A percentile compares a stretch with the other conserved stretches of the same genome.
Evolutionary conservation across 2,113 vertebrate genomes (phyloP).

Genomic region (Archilochus colubris): DNA sequence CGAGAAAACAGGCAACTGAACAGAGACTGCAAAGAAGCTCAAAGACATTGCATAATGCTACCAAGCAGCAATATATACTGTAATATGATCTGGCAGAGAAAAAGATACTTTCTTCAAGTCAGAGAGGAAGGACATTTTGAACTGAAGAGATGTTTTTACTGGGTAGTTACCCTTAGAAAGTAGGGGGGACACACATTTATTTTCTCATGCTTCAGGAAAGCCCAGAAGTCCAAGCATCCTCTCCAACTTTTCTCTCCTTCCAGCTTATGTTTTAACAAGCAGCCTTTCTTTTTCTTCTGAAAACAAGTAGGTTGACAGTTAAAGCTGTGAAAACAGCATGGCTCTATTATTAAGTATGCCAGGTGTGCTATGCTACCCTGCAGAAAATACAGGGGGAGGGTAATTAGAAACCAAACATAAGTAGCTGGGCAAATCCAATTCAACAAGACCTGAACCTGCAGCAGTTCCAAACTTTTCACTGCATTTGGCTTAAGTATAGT

Average conservation of each 20-base stretch:
- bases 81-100: background rate
- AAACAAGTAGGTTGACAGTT: background rate
- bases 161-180: background rate
- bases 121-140: background rate
- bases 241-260: background rate
- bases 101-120: background rate
- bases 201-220: background rate
- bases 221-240: background rate
- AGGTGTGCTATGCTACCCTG: background rate
- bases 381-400: background rate
- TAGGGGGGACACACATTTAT: background rate
- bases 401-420: background rate
- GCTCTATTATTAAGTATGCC: background rate
- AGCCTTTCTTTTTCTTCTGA: background rate
- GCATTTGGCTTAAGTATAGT: background rate
- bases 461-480: background rate
- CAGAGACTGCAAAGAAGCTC: background rate
- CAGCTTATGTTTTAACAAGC: background rate
- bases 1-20: background rate
- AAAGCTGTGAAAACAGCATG: background rate
- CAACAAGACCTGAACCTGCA: background rate
- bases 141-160: background rate
- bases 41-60: background rate
- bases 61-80: background rate
- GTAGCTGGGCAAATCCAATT: background rate